These are phyloP conservation scores for Stigmatopora nigra DNA, from an alignment of 2,113 vertebrate species.

Conservation along the genomic window DNA sequence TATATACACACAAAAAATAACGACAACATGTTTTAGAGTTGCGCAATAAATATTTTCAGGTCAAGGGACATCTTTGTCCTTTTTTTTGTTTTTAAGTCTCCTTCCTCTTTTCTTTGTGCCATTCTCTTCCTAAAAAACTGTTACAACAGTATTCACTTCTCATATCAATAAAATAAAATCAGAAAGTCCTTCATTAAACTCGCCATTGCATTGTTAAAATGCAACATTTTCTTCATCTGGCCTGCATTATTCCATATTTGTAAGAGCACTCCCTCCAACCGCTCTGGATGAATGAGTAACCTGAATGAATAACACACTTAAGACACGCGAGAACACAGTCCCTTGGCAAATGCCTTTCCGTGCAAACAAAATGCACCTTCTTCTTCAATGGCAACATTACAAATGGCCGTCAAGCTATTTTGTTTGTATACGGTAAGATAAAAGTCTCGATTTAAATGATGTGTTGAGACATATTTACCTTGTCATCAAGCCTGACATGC, in stretches of 20 bases:
- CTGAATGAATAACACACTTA: conserved; percentile 44
- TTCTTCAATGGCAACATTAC: conserved; percentile 45
- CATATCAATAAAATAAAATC: no score
- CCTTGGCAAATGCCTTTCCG: conserved; percentile 51
- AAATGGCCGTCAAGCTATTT: conserved; percentile 54
- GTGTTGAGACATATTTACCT: conserved; percentile 60
- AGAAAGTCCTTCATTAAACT: no score
- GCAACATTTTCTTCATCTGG: background rate
- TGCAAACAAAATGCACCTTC: conserved; percentile 38
- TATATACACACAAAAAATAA: no score
- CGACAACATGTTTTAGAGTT: no score
- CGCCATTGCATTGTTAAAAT: background rate
- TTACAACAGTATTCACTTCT: no score
- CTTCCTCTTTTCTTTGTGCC: no score
- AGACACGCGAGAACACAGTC: conserved; percentile 28
- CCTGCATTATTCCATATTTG: conserved; percentile 22
- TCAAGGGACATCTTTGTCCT: no score
- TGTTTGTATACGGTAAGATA: conserved; percentile 55
- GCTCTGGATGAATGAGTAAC: conserved; percentile 64
- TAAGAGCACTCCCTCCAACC: conserved; percentile 54
- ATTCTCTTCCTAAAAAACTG: no score
- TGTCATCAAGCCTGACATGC: conserved; percentile 59
- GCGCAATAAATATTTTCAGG: no score
- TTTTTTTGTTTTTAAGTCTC: no score
- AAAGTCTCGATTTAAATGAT: conserved; percentile 60